phyloP scores from a whole-genome alignment of 1,140 invertebrate species.

The Megalopta genalis region DNA sequence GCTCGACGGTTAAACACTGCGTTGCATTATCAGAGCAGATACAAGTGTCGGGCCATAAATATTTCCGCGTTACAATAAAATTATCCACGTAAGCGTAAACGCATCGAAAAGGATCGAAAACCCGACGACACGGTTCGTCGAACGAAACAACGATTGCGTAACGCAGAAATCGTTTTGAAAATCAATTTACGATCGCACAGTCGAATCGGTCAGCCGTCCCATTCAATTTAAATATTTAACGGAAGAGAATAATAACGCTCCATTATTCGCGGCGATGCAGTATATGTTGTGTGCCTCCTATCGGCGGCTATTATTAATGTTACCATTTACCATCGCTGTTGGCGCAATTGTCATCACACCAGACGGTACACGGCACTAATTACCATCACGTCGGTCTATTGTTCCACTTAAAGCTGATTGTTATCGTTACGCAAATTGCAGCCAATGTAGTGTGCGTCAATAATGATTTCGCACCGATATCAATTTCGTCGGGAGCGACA shows the following conservation, averaged over 20 bases:
- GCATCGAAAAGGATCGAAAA: conserved; percentile 1
- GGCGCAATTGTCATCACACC: conserved; percentile 65
- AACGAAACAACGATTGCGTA: conserved; percentile 29
- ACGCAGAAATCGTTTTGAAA: conserved; percentile 37
- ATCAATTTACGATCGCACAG: conserved; percentile 23
- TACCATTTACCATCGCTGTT: conserved; percentile 61
- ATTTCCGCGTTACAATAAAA: conserved; percentile 1
- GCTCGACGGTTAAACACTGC: neutral
- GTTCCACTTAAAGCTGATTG: conserved; percentile 66
- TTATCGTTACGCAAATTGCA: conserved; percentile 68
- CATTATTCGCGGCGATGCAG: conserved; percentile 26
- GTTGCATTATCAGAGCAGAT: neutral
- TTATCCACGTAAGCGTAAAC: neutral
- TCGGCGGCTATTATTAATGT: conserved; percentile 61
- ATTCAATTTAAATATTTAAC: conserved; percentile 52
- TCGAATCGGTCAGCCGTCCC: conserved; percentile 17
- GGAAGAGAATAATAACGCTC: conserved; percentile 45
- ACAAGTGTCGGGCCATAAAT: neutral
- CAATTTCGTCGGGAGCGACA: conserved; percentile 42
- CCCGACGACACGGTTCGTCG: conserved; percentile 16
- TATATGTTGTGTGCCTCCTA: conserved; percentile 22
- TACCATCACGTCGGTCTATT: conserved; percentile 65
- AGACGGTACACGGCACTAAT: conserved; percentile 64
- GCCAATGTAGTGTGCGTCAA: conserved; percentile 59
- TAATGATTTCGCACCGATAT: conserved; percentile 66